Evolutionary conservation across 2,888 invertebrate genomes (phyloP).

Genomic region (Oegoconia quadripuncta): DNA sequence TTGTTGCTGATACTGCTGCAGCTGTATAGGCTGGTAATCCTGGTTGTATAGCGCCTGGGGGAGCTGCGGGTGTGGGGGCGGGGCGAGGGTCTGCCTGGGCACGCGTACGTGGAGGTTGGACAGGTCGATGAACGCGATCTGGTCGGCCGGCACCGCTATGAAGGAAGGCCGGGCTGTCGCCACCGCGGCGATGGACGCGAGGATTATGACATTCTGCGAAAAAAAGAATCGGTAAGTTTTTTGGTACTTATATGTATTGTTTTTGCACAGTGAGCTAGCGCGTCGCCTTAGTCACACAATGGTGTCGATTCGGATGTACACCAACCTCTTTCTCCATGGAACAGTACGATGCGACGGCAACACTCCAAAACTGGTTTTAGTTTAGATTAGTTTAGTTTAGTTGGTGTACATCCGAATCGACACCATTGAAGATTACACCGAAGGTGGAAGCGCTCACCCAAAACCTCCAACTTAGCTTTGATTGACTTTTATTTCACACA

Average conservation of each 20-base stretch:
- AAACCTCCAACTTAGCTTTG: too few relatives aligned
- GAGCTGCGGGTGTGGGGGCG: slow-evolving; percentile 41
- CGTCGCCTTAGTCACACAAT: too few relatives aligned
- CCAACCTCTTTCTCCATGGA: too few relatives aligned
- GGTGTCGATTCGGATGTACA: too few relatives aligned
- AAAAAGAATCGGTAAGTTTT: slow-evolving; percentile 13
- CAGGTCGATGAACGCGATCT: slow-evolving; percentile 78
- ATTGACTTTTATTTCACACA: too few relatives aligned
- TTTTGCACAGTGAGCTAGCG: neutral
- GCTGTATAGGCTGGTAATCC: slow-evolving; percentile 48
- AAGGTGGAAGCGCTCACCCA: too few relatives aligned
- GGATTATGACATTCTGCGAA: slow-evolving; percentile 50
- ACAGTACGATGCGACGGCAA: too few relatives aligned
- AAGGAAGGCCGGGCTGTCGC: slow-evolving; percentile 74
- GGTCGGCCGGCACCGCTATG: slow-evolving; percentile 81
- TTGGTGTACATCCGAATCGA: neutral
- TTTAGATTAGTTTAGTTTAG: too few relatives aligned
- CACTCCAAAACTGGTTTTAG: too few relatives aligned
- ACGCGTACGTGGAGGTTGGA: slow-evolving; percentile 54
- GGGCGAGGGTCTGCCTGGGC: slow-evolving; percentile 56
- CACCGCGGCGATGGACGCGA: slow-evolving; percentile 42
- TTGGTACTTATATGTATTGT: too few relatives aligned
- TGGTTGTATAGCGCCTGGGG: slow-evolving; percentile 47
- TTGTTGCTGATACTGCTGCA: slow-evolving; percentile 48
- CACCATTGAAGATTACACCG: too few relatives aligned